Conservation (phyloP, 1,140 invertebrate genomes). For the Bicyclus anynana region DNA sequence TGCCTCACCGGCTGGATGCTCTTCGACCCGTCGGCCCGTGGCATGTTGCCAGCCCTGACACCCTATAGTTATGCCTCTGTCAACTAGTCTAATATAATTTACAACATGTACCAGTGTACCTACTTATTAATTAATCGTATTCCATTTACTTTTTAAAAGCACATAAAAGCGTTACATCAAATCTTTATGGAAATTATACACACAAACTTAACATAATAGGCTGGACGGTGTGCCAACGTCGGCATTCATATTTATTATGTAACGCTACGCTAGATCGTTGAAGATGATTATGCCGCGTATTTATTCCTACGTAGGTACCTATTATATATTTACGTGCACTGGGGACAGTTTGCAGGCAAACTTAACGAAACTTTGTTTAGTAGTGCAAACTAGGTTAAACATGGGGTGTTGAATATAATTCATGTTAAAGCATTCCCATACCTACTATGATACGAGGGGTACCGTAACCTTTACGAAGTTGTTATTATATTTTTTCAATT, state of each 20-base stretch:
- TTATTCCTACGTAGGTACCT: not conserved
- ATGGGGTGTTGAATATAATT: not conserved
- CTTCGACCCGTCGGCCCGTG: no score
- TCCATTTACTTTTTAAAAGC: not conserved
- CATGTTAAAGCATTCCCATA: not conserved
- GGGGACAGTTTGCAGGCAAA: constrained; percentile 4
- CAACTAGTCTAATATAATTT: no score
- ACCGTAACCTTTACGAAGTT: no score
- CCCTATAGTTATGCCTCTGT: no score
- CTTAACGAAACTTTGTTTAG: constrained; percentile 9
- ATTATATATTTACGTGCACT: constrained; percentile 27
- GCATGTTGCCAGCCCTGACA: no score
- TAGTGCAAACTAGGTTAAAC: constrained; percentile 4
- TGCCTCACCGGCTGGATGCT: no score
- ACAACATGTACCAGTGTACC: no score
- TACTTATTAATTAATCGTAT: no score
- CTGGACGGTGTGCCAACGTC: not conserved
- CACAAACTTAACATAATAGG: not conserved
- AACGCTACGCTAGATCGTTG: constrained; percentile 1
- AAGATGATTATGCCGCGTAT: constrained; percentile 12
- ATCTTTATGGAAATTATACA: constrained; percentile 8
- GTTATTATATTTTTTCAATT: no score
- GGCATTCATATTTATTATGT: constrained; percentile 10
- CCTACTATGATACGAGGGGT: no score
- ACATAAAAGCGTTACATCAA: constrained; percentile 2